Percentiles rank a stretch among this genome's conserved stretches.
Evolutionary conservation across 2,888 invertebrate genomes (phyloP).

Genomic region (Melangyna quadrimaculata): DNA sequence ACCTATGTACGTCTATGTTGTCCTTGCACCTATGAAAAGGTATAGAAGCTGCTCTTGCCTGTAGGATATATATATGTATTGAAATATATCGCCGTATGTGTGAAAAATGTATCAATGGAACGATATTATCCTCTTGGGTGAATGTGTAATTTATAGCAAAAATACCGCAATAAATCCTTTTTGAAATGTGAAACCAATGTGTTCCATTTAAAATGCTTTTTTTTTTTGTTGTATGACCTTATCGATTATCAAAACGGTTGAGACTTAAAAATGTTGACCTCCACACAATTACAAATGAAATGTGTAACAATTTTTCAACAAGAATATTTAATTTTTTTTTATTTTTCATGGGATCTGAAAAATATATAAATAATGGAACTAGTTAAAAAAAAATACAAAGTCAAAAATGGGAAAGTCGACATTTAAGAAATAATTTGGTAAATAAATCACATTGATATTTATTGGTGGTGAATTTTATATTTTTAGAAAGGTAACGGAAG

Average conservation of each 20-base stretch:
- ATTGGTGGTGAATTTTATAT: too few relatives aligned
- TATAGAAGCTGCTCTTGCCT: neutral
- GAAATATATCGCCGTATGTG: neutral
- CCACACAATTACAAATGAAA: neutral
- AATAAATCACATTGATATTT: too few relatives aligned
- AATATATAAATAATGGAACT: neutral
- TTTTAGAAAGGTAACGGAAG: too few relatives aligned
- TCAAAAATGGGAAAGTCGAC: too few relatives aligned
- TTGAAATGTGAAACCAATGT: conserved; percentile 31
- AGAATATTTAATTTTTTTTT: neutral
- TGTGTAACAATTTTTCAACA: neutral
- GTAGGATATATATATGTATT: neutral
- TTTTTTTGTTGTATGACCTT: conserved; percentile 4
- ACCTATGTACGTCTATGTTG: neutral
- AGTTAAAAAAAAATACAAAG: too few relatives aligned
- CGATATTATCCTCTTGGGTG: conserved; percentile 36
- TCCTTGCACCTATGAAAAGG: neutral
- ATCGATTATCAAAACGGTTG: neutral
- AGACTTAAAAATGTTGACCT: neutral
- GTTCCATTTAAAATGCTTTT: conserved; percentile 6
- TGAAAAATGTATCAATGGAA: conserved; percentile 35
- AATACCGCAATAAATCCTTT: conserved; percentile 50
- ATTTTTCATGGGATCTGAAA: neutral
- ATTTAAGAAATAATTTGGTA: too few relatives aligned
- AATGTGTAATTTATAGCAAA: conserved; percentile 43